Evolutionary conservation across 2,888 invertebrate genomes (phyloP), one percentile per base, ranked within the genome.

Genomic region (Pristionchus maxplancki): DNA sequence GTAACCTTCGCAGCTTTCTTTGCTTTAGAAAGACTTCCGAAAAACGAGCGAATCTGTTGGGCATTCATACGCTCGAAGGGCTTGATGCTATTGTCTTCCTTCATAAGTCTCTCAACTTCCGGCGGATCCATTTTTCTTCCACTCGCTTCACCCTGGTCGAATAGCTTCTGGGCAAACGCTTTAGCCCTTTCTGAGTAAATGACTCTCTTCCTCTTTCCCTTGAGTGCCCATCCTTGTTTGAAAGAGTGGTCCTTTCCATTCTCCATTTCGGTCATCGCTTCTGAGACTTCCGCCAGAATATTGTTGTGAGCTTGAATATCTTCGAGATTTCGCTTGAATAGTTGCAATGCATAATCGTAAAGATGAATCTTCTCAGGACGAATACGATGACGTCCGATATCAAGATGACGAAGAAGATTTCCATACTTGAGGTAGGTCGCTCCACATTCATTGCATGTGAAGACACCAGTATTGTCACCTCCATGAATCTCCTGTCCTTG

Each of bases 251-350:
- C 58, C 20, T 15, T 17, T 24, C 24, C 58, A 20, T 15, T 8
- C 6, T 6, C 58, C 58, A 58, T 58, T 17, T 58, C 20, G 20
- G 20, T 58, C 58, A 58, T 58, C 58, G 58, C 58, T 5, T 58
- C 58, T 15, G 17, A 20, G 11, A 58, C 58, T 58, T 58, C 58
- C 6, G 17, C 24, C 58, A 58, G 20, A 13, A 58, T 17, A 24
- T 24, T 58, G 58, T 24, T 58, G 9, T 74, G 34, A 15, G 9
- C 17, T 5, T n/a, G 17, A 8, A 81, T 24, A 13, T 48, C 81
- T 28, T 81, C 81, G 11, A 81, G 81, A 2, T 40, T n/a, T n/a
- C n/a, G 15, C 81, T 81, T 81, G 81, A 40, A 81, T 11, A 81
- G 20, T 20, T 37, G 13, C 20, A 81, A n/a, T 5, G 81, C 81